Evolutionary conservation across 2,888 invertebrate species (phyloP), one percentile per base, ranked within the genome.

Genomic region (Endomychus coccineus): DNA sequence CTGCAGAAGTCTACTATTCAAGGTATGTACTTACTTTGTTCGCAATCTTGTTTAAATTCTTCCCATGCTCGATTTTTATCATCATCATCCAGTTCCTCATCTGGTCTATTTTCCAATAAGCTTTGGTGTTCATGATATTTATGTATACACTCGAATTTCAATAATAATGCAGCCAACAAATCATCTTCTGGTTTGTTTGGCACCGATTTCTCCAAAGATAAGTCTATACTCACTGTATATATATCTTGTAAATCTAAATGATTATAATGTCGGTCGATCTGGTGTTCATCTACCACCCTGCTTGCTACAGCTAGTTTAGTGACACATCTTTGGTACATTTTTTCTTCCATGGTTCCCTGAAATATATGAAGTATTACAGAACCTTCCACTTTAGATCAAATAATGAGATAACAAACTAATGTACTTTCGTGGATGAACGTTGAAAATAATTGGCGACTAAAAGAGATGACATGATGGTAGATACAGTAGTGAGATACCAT

Each of bases 281-380:
- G 88, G 48, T 53, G 51, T 83, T 83, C 59, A 64, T 92, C 92
- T 0, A 92, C 79, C 0, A 92, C 91, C 40, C 91, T 75, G 54
- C 82, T 81, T 14, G 90, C 79, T 48, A 89, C 74, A 0, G 89
- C 88, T 58, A 86, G 80, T 64, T 90, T 91, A 3, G 83, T 84
- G 27, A 91, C 84, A 40, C 88, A 83, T 2, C 89, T 73, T 51
- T 90, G 85, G 63, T 91, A 91, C 29, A 90, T 85, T 59, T 85
- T 85, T 63, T 90, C 89, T 59, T 92, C 92, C 87, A 92, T 89
- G 0, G 90, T 90, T 13, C 88, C 90, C 78, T 80, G 52, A 27
- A 48, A 50, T 3, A 22, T 22, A n/a, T n/a, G n/a, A n/a, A n/a
- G n/a, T n/a, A n/a, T n/a, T n/a, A n/a, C n/a, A n/a, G n/a, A n/a